phyloP scores from a whole-genome alignment of 2,888 invertebrate species.

The Dicycla oo region DNA sequence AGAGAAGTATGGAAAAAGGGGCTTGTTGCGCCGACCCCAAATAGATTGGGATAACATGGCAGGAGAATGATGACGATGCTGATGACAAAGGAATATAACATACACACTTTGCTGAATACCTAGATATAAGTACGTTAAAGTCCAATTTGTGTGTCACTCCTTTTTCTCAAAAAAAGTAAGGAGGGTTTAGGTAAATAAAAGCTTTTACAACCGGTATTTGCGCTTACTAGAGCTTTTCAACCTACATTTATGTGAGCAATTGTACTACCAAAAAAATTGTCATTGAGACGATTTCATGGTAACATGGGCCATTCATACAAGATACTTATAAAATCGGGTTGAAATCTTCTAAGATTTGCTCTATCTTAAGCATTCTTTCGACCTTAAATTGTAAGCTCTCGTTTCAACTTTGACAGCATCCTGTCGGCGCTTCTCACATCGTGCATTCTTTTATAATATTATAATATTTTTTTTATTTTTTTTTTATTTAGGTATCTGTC shows the following conservation, averaged over 20 bases:
- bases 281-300: background rate
- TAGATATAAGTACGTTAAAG: background rate
- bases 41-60: too few species aligned
- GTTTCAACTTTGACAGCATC: constrained; percentile 61
- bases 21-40: too few species aligned
- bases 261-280: background rate
- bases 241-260: background rate
- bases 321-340: constrained; percentile 17
- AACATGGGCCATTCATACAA: constrained; percentile 17
- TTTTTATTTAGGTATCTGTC: too few species aligned
- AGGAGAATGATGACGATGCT: too few species aligned
- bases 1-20: too few species aligned
- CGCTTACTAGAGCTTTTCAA: background rate
- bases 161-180: background rate
- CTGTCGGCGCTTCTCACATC: constrained; percentile 52
- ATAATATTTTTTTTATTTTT: too few species aligned
- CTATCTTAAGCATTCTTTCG: constrained; percentile 49
- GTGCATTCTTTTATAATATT: constrained; percentile 56
- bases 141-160: too few species aligned
- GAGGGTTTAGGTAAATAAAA: too few species aligned
- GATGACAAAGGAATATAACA: too few species aligned
- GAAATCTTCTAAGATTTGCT: constrained; percentile 37
- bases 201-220: background rate
- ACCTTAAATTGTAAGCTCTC: constrained; percentile 56
- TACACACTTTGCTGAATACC: background rate